Evolutionary conservation across 2,113 vertebrate genomes (phyloP), one percentile per base, ranked within the genome.

Genomic region (Etheostoma cragini): DNA sequence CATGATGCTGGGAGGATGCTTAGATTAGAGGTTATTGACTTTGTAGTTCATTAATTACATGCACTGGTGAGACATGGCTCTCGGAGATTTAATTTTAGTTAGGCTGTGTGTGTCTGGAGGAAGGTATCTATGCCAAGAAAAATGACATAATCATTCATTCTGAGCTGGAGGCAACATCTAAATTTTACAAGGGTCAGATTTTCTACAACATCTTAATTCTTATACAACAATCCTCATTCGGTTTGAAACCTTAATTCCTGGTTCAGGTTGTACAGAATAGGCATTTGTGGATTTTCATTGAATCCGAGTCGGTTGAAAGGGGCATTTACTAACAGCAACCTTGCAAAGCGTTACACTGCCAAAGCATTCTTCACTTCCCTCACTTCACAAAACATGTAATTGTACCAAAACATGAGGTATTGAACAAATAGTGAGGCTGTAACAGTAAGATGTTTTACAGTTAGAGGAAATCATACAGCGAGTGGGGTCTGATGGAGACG

Each of bases 401-500:
- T 47, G 13, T 17, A 1, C 19, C 16, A 3, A 7, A 19, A 5
- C 1, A 1, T 47, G 8, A 0, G 30, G 56, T 14, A 30, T n/a
- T 33, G 30, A 12, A n/a, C 6, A 1, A 30, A 77, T 58, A 78
- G 49, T 42, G 54, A 47, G 68, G 50, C 68, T 6, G 38, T 46
- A 45, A 26, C 24, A 0, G 75, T 14, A 30, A 24, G 49, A 58
- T 71, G 66, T 65, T 72, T 21, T 12, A 24, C 52, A 26, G 24
- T 0, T 16, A 84, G 72, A 50, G 65, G 67, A 85, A 87, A 50
- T 64, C 50, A 61, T 3, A 22, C 6, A 50, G 47, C 4, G 26
- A 52, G 46, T 13, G 74, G 62, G 56, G 60, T 16, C 50, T 33
- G 70, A 78, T 68, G 60, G 52, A 30, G 78, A n/a, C 49, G 26